Evolutionary conservation across 2,113 vertebrate genomes (phyloP), one percentile per base, ranked within the genome.

Genomic region (Rousettus leschenaultii): DNA sequence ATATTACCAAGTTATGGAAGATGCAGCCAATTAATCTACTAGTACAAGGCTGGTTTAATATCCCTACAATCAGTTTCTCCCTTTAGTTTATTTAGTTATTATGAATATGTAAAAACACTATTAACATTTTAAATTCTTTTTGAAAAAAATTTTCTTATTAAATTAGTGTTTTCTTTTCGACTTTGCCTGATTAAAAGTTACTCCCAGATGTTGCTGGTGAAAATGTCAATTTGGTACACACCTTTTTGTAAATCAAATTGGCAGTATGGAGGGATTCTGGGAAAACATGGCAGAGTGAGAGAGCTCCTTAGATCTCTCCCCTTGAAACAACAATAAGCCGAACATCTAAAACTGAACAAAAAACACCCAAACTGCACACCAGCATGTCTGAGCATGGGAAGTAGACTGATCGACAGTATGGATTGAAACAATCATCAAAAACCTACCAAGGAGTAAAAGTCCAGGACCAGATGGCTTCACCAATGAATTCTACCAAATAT

Each of bases 171-270:
- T 96, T 89, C 53, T 87, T 71, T 63, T 86, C 38, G 96, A 45
- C 73, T 4, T 65, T 97, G 78, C 51, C 82, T 93, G 82, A 82
- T 85, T 96, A 84, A 92, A 95, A 85, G 15, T 9, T 77, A 91
- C 21, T 83, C 18, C 63, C 28, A 51, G 55, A 66, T 45, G 65
- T 65, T 92, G 51, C 38, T 83, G 28, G 28, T 83, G 33, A 83
- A 92, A 92, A 90, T 90, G 57, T 80, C 45, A 95, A 86, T 66
- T 53, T 83, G n/a, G 28, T 77, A 74, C 2, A 38, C 8, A 2
- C 18, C 3, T 43, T 90, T 95, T 91, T 75, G n/a, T 55, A 82
- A 94, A 48, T 91, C 86, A 96, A 66, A 71, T 48, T 73, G n/a
- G 19, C 38, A 48, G 15, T 51, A 8, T 79, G 51, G 14, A 51